Conservation (phyloP, 2,888 invertebrate species). For the Yponomeuta malinellus region DNA sequence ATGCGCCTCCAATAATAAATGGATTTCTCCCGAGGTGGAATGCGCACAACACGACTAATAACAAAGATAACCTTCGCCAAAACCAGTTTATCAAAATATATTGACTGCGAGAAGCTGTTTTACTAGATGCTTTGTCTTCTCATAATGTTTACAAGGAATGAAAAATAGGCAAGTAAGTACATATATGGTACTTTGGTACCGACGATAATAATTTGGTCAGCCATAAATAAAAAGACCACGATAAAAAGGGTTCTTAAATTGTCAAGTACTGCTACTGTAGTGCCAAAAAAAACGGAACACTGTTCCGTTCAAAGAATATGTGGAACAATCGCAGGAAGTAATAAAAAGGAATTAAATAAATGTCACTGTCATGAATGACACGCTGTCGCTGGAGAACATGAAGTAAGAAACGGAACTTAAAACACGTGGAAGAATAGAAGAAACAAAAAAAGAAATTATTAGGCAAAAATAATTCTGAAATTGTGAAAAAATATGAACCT, state of each 20-base stretch:
- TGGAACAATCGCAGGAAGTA: neutral
- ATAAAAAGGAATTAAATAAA: neutral
- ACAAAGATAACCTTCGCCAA: constrained; percentile 24
- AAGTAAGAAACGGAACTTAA: neutral
- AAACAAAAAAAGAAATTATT: neutral
- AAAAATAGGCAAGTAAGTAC: too few relatives aligned
- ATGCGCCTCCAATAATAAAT: constrained; percentile 32
- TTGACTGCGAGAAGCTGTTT: constrained; percentile 14
- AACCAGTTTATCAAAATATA: constrained; percentile 22
- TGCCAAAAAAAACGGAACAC: neutral
- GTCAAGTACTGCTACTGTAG: neutral
- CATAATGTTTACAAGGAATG: neutral
- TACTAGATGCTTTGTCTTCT: neutral
- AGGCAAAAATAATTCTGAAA: too few relatives aligned
- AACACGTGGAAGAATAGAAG: neutral
- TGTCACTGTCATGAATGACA: neutral
- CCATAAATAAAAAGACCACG: neutral
- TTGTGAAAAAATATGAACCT: too few relatives aligned
- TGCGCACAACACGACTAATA: constrained; percentile 19
- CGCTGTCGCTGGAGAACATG: neutral
- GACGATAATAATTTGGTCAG: neutral
- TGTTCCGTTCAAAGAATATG: neutral
- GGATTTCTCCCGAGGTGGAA: constrained; percentile 22
- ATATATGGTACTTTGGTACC: too few relatives aligned
- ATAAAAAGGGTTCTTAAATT: neutral